Conservation (phyloP, 1,140 invertebrate species). For the Rhagoletis zephyria region DNA sequence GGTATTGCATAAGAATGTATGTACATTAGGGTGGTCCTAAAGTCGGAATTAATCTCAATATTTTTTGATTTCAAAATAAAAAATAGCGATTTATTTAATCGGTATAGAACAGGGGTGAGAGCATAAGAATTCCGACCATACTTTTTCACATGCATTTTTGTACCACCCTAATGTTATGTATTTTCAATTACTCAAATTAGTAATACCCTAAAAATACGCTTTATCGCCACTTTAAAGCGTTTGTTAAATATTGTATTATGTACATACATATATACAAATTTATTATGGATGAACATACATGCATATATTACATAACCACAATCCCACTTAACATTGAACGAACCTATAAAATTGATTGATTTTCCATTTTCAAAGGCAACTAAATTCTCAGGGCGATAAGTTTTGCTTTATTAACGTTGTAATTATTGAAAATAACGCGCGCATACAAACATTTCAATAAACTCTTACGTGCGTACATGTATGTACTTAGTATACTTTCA, state of each 20-base stretch:
- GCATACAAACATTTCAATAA: neutral
- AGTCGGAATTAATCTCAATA: too few relatives aligned
- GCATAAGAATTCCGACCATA: too few relatives aligned
- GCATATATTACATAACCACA: neutral
- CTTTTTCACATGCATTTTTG: too few relatives aligned
- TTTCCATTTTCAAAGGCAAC: conserved; percentile 28
- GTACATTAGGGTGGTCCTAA: too few relatives aligned
- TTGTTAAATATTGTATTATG: conserved; percentile 38
- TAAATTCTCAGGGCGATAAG: conserved; percentile 35
- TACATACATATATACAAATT: too few relatives aligned
- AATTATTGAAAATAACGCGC: conserved; percentile 24
- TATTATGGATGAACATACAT: neutral
- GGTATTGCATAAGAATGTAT: too few relatives aligned
- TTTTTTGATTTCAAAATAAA: too few relatives aligned
- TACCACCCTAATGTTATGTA: too few relatives aligned
- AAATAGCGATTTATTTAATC: too few relatives aligned
- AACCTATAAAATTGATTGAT: conserved; percentile 36
- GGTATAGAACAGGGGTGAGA: too few relatives aligned
- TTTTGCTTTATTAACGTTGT: conserved; percentile 27
- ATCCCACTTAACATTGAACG: conserved; percentile 9
- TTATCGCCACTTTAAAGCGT: neutral
- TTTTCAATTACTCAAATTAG: too few relatives aligned
- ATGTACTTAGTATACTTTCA: neutral
- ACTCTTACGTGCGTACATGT: neutral
- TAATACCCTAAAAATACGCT: neutral